These are phyloP conservation scores for Galleria mellonella DNA, from an alignment of 1,140 invertebrate species.

Conservation along the genomic window DNA sequence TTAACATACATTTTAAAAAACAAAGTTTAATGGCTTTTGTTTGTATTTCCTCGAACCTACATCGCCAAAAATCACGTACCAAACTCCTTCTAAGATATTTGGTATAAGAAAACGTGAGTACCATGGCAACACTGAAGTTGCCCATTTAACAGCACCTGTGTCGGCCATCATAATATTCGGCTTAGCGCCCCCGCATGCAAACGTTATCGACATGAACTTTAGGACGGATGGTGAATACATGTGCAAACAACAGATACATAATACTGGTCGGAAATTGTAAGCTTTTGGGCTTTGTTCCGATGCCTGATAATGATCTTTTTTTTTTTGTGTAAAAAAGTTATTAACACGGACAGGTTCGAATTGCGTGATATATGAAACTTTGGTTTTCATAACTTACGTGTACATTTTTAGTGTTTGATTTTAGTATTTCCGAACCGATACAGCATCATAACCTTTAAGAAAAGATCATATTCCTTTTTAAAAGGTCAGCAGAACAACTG, in stretches of 20 bases:
- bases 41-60: background rate
- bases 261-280: conserved; percentile 1
- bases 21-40: too few relatives aligned
- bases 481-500: too few relatives aligned
- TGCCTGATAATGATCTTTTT: too few relatives aligned
- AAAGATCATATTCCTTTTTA: too few relatives aligned
- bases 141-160: conserved; percentile 71
- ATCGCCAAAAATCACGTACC: background rate
- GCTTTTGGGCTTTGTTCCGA: too few relatives aligned
- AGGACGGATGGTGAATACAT: conserved; percentile 11
- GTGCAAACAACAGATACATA: conserved; percentile 11
- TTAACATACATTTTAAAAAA: too few relatives aligned
- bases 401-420: too few relatives aligned
- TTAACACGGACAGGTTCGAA: background rate
- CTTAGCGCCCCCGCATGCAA: conserved; percentile 56
- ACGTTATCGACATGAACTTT: conserved; percentile 50
- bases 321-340: background rate
- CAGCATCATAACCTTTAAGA: too few relatives aligned
- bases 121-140: conserved; percentile 48
- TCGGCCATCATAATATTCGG: conserved; percentile 74
- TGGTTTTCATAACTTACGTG: too few relatives aligned
- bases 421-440: too few relatives aligned
- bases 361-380: background rate
- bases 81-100: conserved; percentile 3
- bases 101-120: conserved; percentile 39